A percentile compares a stretch with the other conserved stretches of the same genome.
These are phyloP conservation scores for Pollenia angustigena DNA, from an alignment of 2,888 invertebrate species.

Conservation along the genomic window DNA sequence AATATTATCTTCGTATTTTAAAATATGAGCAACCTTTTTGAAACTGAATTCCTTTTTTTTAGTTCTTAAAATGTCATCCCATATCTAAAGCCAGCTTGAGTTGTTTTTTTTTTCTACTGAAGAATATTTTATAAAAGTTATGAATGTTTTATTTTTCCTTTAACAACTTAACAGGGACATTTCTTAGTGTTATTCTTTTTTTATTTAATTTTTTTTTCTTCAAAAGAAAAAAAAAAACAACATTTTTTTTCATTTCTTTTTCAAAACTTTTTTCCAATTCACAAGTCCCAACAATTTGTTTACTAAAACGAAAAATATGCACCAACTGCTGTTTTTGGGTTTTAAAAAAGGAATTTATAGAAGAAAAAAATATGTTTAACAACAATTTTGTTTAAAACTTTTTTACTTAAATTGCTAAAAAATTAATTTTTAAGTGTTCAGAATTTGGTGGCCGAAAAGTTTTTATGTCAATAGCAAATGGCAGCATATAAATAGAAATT, in stretches of 20 bases:
- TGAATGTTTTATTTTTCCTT: constrained; percentile 46
- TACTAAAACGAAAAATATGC: constrained; percentile 11
- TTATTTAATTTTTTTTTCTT: constrained; percentile 15
- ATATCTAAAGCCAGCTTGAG: not conserved
- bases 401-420: constrained; percentile 30
- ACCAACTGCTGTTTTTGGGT: constrained; percentile 46
- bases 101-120: constrained; percentile 1
- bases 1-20: too few species aligned
- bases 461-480: constrained; percentile 64
- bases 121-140: constrained; percentile 44
- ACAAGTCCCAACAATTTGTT: constrained; percentile 34
- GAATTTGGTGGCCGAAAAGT: constrained; percentile 47
- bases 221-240: not conserved
- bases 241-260: constrained; percentile 3
- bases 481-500: constrained; percentile 43
- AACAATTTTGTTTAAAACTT: constrained; percentile 9
- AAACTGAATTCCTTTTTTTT: not conserved
- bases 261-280: not conserved
- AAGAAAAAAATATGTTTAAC: not conserved
- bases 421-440: constrained; percentile 54
- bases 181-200: constrained; percentile 40
- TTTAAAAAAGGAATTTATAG: not conserved
- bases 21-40: not conserved
- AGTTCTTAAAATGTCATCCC: not conserved
- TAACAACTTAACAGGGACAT: constrained; percentile 46